Evolutionary conservation across 2,113 vertebrate genomes (phyloP), one percentile per base, ranked within the genome.

Genomic region (Glaucidium brasilianum): DNA sequence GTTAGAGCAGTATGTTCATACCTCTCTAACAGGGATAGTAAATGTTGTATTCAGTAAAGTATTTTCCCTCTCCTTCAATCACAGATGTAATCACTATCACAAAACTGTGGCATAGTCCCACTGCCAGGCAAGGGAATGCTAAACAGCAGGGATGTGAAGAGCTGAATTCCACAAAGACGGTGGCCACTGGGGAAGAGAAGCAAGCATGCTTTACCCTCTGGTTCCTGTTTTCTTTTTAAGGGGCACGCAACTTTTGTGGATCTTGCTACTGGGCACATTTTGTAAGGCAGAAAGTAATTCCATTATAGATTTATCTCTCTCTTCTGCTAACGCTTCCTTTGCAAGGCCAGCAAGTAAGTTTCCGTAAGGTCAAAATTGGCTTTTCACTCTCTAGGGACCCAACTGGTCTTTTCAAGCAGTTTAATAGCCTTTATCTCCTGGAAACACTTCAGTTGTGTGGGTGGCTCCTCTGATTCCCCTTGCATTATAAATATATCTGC

Each of bases 371-470:
- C 93, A 97, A 95, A 97, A 95, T 34, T 88, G 82, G 73, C 59
- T 96, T 96, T 95, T 87, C 49, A 75, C 39, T 45, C 96, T 89
- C 96, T 89, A 68, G 95, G 93, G 96, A 89, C 82, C 53, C 68
- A 87, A 43, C 34, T 73, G 71, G 79, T 93, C 92, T 97, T 96
- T 93, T 93, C 95, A 97, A 94, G 85, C 32, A 69, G 62, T 85
- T 95, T 93, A 97, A 96, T 85, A 96, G 93, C 75, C 56, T 91
- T 95, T 93, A 95, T 96, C 85, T 96, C 78, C 41, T 87, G 92
- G 82, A 97, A 94, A 91, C 82, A 68, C 73, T 95, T 93, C 85
- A 69, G 45, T 53, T 78, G 56, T 67, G 66, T 63, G 39, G 78
- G 85, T 87, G 81, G 63, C 69, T 97, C 55, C 69, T 92, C 55